Conservation (phyloP, 2,113 vertebrate species). For the Hydrochoerus hydrochaeris region DNA sequence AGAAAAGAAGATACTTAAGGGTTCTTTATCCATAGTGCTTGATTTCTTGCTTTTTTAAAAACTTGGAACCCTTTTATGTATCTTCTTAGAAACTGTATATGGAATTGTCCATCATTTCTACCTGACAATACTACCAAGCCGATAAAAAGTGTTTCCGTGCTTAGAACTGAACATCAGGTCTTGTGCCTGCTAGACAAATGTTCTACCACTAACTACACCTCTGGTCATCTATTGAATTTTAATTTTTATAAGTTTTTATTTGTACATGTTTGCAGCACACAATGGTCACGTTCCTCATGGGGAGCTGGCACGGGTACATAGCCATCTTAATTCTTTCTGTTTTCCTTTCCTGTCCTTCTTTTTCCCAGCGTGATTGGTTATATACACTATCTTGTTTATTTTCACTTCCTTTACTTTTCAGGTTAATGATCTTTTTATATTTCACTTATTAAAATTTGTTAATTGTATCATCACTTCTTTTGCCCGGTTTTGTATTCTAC, state of each 20-base stretch:
- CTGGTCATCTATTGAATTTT: neutral
- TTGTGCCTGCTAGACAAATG: neutral
- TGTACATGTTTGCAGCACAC: neutral
- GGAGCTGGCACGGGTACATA: neutral
- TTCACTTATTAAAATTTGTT: conserved; percentile 8
- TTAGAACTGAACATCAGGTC: neutral
- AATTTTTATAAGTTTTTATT: neutral
- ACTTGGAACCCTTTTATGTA: neutral
- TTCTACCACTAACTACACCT: neutral
- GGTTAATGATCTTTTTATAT: neutral
- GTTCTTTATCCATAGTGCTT: neutral
- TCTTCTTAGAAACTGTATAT: neutral
- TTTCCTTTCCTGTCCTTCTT: neutral
- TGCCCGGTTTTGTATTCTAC: conserved; percentile 19
- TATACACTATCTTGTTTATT: conserved; percentile 1
- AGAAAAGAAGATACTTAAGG: neutral
- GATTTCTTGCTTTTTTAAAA: neutral
- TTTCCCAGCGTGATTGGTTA: neutral
- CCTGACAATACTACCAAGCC: neutral
- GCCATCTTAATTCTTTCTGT: neutral
- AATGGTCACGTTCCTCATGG: neutral
- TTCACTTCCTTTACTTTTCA: conserved; percentile 49
- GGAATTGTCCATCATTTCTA: neutral
- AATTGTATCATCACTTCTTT: neutral
- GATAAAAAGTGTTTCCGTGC: neutral